These are phyloP conservation scores for Ara ararauna DNA, from an alignment of 2,797 vertebrate species.

Conservation along the genomic window DNA sequence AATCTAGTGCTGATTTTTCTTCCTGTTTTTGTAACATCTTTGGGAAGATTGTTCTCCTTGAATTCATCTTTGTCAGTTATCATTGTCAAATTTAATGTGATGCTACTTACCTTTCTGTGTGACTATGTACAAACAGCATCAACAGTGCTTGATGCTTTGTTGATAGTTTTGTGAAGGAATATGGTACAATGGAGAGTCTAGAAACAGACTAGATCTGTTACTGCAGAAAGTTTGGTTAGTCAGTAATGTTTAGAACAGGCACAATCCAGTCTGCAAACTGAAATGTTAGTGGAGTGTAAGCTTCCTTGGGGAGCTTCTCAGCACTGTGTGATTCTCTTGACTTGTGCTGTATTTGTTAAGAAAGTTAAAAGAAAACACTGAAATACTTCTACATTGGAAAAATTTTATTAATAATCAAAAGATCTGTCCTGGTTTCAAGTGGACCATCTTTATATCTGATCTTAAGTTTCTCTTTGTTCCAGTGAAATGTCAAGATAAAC, in stretches of 20 bases:
- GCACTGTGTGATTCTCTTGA: background rate
- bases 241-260: background rate
- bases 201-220: background rate
- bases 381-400: background rate
- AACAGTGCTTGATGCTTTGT: background rate
- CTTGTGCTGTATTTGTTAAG: background rate
- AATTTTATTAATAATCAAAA: background rate
- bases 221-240: background rate
- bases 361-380: background rate
- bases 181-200: background rate
- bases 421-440: background rate
- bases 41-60: background rate
- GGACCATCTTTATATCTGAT: background rate
- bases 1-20: background rate
- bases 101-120: background rate
- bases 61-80: background rate
- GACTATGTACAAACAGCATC: background rate
- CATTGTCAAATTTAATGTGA: background rate
- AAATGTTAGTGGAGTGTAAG: background rate
- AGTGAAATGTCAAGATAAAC: background rate
- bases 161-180: background rate
- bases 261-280: background rate
- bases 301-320: background rate
- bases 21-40: background rate
- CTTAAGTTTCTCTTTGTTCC: background rate